Evolutionary conservation across 37 sponge, comb jelly and placozoan species (phyloP).

Genomic region (Lycopodina hypogea): DNA sequence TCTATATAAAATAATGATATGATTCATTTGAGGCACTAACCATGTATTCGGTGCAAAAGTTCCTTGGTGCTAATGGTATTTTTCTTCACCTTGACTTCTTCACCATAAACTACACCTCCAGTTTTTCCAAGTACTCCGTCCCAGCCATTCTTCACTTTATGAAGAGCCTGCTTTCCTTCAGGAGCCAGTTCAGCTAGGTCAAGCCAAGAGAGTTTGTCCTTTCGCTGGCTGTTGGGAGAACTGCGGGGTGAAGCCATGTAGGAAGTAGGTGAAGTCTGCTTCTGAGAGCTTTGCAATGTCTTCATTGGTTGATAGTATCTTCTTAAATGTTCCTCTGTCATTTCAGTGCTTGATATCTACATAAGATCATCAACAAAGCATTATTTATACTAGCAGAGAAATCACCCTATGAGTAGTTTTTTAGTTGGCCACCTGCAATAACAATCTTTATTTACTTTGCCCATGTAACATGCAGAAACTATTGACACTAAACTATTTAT

Average conservation of each 20-base stretch:
- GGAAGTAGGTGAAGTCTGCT: background rate
- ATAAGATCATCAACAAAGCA: too few species aligned
- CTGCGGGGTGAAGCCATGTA: background rate
- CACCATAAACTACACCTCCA: background rate
- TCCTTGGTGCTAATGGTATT: background rate
- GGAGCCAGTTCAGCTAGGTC: slow-evolving; percentile 18
- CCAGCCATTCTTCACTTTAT: slow-evolving; percentile 1
- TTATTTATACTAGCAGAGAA: too few species aligned
- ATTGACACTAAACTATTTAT: too few species aligned
- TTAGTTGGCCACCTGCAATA: too few species aligned
- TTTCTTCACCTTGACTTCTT: background rate
- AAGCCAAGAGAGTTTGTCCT: background rate
- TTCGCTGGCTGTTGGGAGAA: background rate
- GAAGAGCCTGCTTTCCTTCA: slow-evolving; percentile 3
- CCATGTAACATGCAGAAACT: too few species aligned
- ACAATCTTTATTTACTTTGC: too few species aligned
- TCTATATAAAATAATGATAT: too few species aligned
- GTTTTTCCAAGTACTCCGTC: background rate
- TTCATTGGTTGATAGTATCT: too few species aligned
- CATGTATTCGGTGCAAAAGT: background rate
- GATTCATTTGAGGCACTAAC: background rate
- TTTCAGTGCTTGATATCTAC: too few species aligned
- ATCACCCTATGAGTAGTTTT: too few species aligned
- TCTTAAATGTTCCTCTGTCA: too few species aligned
- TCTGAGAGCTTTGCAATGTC: background rate